These are phyloP conservation scores for Pachyramphus minor DNA, from an alignment of 2,113 vertebrate genomes.

Conservation along the genomic window DNA sequence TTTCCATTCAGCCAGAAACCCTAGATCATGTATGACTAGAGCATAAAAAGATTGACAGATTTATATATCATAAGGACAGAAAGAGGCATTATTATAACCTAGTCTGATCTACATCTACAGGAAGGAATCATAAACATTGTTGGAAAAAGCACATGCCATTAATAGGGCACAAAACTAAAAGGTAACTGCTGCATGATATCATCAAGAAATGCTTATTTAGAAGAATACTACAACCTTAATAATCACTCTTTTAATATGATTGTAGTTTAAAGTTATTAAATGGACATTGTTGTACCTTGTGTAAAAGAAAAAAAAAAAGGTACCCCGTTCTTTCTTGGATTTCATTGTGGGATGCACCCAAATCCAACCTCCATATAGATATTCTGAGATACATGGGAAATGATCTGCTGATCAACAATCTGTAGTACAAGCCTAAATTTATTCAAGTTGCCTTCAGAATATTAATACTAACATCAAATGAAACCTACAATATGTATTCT, in stretches of 20 bases:
- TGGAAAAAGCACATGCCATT: not conserved
- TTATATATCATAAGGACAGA: not conserved
- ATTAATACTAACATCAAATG: not conserved
- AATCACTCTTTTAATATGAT: not conserved
- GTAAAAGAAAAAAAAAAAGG: not conserved
- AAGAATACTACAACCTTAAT: not conserved
- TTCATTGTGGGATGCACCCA: not conserved
- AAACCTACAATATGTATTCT: not conserved
- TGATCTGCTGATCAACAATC: accelerated
- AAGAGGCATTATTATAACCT: not conserved
- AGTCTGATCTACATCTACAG: not conserved
- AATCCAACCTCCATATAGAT: not conserved
- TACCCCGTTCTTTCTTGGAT: not conserved
- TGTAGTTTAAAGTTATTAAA: not conserved
- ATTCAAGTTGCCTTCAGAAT: not conserved
- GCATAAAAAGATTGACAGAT: not conserved
- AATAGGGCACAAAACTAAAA: not conserved
- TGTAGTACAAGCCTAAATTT: not conserved
- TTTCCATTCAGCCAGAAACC: not conserved
- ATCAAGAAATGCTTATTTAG: not conserved
- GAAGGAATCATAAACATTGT: not conserved
- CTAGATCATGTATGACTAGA: not conserved
- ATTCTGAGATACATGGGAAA: not conserved
- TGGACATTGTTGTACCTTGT: not conserved
- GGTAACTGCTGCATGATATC: not conserved